A percentile compares a stretch with the other conserved stretches of the same genome.
phyloP scores from a whole-genome alignment of 2,797 vertebrate species.

The Micrastur ruficollis region DNA sequence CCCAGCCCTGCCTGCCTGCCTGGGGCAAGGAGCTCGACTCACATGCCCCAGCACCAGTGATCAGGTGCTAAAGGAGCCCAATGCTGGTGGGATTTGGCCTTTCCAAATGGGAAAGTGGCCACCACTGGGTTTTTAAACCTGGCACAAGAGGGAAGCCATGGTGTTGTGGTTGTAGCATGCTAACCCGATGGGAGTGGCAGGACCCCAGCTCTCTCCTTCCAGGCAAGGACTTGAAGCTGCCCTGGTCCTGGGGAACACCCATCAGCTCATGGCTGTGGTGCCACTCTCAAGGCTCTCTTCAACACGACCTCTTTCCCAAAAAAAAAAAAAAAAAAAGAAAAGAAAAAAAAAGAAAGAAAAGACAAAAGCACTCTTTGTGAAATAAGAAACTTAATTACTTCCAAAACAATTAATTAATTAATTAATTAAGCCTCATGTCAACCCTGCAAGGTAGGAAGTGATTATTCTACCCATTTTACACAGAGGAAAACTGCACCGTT shows the following conservation, averaged over 20 bases:
- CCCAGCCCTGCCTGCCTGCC: not conserved
- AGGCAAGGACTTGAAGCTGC: not conserved
- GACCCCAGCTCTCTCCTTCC: not conserved
- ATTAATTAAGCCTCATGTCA: conserved; percentile 13
- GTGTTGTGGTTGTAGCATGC: accelerated
- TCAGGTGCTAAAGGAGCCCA: not conserved
- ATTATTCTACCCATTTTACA: conserved; percentile 25
- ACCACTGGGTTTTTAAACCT: not conserved
- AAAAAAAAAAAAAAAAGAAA: not conserved
- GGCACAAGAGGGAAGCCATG: accelerated
- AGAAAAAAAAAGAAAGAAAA: not conserved
- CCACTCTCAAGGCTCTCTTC: accelerated
- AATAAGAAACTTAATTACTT: conserved; percentile 61
- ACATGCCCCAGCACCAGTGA: accelerated
- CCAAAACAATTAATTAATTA: conserved; percentile 50
- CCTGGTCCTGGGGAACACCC: accelerated
- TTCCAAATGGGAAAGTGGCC: not conserved
- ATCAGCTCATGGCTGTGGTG: not conserved
- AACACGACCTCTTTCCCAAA: accelerated
- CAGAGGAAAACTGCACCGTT: not conserved
- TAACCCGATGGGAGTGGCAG: accelerated
- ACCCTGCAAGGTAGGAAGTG: conserved; percentile 30
- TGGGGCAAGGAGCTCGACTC: not conserved
- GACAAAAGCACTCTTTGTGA: not conserved
- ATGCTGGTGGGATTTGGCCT: not conserved